Base-by-base conservation (phyloP, 1,140 invertebrate genomes). In the Neodiprion pinetum region DNA sequence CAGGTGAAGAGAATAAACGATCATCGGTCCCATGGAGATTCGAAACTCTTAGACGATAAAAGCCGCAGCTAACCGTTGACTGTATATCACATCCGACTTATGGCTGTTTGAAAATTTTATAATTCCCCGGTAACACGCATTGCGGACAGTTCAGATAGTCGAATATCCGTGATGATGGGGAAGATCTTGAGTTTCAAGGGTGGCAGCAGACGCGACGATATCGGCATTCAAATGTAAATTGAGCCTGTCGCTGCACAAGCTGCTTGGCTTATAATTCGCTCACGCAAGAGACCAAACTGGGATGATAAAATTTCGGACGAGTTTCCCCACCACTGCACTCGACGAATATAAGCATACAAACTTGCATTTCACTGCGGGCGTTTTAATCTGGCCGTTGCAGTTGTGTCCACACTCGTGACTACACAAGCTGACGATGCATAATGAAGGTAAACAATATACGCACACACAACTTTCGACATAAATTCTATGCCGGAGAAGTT, bases 201-300 rank as follows among this genome's bases (percentile, higher is more conserved):
- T 61, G n/a, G 50, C 14, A 14, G 9, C 50, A 10, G 9, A 53
- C 14, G 14, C 50, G 50, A 53, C 50, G 53, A 17, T 61, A 40
- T 5, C 28, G 53, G 8, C 53, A 14, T 61, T 61, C 53, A 61
- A 9, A 61, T 61, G 53, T 17, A 61, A 61, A 61, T 61, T 61
- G 53, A 61, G 53, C 53, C 53, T 61, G 53, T 61, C 53, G 53
- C 53, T 61, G 53, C 53, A 61, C 53, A 61, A 61, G 53, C 9
- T 17, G n/a, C n/a, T 5, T 61, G 53, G 53, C 53, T 61, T 61
- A 40, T 40, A 61, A 61, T 61, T 61, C 53, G 53, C n/a, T 61
- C 53, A 9, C 53, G 8, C 53, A 17, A 61, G 0, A 61, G 53
- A 12, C 53, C n/a, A 61, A 61, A 11, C 53, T 61, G 0, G 4